These are phyloP conservation scores for Zaprionus ornatus DNA, from an alignment of 1,140 invertebrate species.

Conservation along the genomic window DNA sequence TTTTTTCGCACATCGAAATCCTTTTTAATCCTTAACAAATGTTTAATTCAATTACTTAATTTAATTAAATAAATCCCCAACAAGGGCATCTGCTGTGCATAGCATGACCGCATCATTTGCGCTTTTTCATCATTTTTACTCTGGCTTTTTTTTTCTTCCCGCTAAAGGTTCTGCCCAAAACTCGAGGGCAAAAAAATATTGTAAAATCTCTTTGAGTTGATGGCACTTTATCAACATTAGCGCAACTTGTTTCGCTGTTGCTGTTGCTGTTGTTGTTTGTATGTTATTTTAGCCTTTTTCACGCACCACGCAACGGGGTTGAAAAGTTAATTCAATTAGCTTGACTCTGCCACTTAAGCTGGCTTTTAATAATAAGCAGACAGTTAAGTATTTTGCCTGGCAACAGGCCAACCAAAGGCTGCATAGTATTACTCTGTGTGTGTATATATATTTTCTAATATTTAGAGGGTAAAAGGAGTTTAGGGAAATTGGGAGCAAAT, in stretches of 20 bases:
- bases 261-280: conserved; percentile 38
- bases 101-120: conserved; percentile 5
- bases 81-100: conserved; percentile 22
- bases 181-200: conserved; percentile 40
- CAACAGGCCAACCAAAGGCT: conserved; percentile 19
- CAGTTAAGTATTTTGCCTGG: conserved; percentile 72
- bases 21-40: neutral
- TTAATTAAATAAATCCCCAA: neutral
- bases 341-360: conserved; percentile 81
- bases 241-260: conserved; percentile 58
- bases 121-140: conserved; percentile 10
- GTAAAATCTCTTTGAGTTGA: conserved; percentile 66
- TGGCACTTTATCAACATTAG: conserved; percentile 67
- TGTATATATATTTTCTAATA: conserved; percentile 24
- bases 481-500: neutral
- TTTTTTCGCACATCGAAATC: neutral
- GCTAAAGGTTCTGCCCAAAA: conserved; percentile 26
- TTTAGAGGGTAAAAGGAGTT: neutral
- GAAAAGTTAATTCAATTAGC: conserved; percentile 77
- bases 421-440: neutral
- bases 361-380: conserved; percentile 80
- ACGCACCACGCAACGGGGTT: conserved; percentile 63
- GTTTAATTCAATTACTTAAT: neutral
- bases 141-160: conserved; percentile 2
- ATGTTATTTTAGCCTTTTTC: conserved; percentile 63